Base-by-base conservation (phyloP, 2,797 vertebrate species). In the Nyctibius grandis region DNA sequence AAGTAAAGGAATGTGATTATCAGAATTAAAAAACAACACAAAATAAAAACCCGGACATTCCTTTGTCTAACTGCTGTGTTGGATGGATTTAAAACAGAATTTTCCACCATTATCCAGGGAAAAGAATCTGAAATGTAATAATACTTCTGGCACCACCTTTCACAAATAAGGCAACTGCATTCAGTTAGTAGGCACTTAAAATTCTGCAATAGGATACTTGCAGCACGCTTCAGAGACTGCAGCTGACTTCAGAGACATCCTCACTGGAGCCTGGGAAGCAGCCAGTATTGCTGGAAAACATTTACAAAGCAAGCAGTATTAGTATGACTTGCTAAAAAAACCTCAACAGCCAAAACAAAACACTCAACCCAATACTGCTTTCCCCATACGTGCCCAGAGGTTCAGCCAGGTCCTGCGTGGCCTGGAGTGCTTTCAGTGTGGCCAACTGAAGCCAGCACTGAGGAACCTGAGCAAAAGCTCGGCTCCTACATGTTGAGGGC, bases 141-240 rank as follows among this genome's bases (percentile, higher is more conserved):
- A 96, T 96, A 91, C 95, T 97, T 97, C 89, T 98, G 98, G 98
- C 97, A 98, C 92, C 70, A 93, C 90, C 97, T 97, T 96, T 94
- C 87, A 92, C 93, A 97, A 97, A 97, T 82, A 69, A 89, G 89
- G 89, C 95, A 94, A 96, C 92, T 96, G 95, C 87, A 87, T 97
- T 97, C 85, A 77, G 89, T 94, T 97, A 93, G 47, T 93, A 97
- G 96, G 95, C 87, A 88, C 95, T 97, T 96, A 95, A 96, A 94
- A 90, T 96, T 93, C 93, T 97, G 96, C 95, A 97, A 96, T 31
- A 94, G 91, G 95, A 98, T 97, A 96, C 94, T 94, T 25, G 26
- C 54, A 95, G 97, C 92, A 91, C 92, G 97, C 94, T 97, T 96
- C 94, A 96, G 94, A 97, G 96, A 83, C 97, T 92, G 96, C 94